Conservation (phyloP, 2,888 invertebrate genomes). For the Falcaria lacertinaria region DNA sequence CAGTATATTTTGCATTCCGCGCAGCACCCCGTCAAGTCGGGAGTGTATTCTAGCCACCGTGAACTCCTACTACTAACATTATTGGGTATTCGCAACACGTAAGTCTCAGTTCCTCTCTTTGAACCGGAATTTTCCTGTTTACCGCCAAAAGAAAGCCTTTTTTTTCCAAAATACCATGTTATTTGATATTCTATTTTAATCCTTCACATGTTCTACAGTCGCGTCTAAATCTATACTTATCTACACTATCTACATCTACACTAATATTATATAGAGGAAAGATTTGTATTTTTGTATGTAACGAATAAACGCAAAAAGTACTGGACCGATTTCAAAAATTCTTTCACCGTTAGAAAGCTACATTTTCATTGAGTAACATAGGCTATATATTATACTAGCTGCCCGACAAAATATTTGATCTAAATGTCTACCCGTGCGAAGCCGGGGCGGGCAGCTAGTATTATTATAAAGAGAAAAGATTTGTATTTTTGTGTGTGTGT, state of each 20-base stretch:
- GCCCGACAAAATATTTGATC: too few species aligned
- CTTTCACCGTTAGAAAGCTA: too few species aligned
- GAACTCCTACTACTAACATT: constrained; percentile 9
- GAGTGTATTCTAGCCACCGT: constrained; percentile 12
- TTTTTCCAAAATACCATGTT: constrained; percentile 17
- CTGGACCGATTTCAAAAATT: too few species aligned
- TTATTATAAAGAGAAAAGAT: too few species aligned
- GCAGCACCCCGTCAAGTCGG: constrained; percentile 3
- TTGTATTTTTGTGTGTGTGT: too few species aligned
- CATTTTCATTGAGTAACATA: too few species aligned
- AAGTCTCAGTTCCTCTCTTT: constrained; percentile 14
- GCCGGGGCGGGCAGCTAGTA: too few species aligned
- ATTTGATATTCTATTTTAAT: constrained; percentile 6
- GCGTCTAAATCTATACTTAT: background rate
- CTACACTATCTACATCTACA: background rate
- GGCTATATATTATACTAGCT: too few species aligned
- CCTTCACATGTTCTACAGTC: background rate
- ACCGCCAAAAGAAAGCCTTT: constrained; percentile 20
- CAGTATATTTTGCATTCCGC: background rate
- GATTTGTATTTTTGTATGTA: too few species aligned
- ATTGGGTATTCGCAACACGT: constrained; percentile 12
- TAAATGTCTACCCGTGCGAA: too few species aligned
- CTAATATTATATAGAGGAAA: too few species aligned
- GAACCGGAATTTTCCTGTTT: constrained; percentile 30
- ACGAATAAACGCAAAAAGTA: too few species aligned